Base-by-base conservation (phyloP, 2,113 vertebrate genomes). In the Pitta sordida region DNA sequence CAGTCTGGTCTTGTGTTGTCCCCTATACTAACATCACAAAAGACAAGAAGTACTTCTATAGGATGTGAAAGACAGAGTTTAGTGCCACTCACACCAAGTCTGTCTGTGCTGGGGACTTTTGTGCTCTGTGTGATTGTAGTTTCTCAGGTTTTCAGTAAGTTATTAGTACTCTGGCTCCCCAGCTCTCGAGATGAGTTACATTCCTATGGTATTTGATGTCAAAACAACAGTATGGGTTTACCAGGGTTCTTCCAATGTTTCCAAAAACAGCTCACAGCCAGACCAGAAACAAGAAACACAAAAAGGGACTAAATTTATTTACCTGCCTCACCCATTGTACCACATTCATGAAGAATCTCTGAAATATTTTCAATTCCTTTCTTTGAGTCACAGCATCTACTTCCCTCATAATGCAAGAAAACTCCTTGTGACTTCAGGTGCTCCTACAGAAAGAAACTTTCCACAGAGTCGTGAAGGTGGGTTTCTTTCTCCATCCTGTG, bases 291-390 rank as follows among this genome's bases (percentile, higher is more conserved):
- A 65, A 16, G 36, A 79, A 67, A 59, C 6, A 41, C 9, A 3
- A 67, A 34, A 73, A 20, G 1, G 0, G 0, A 18, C 22, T 3
- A 15, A 52, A 59, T n/a, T 9, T 27, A 46, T n/a, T 55, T 43
- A 36, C 44, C 53, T 22, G 8, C 23, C 24, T 79, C 59, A 64
- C 44, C 24, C 49, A 51, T 5, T 0, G 0, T 19, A 23, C 5
- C 3, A 9, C 43, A 70, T 26, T 59, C n/a, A 51, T 24, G 23
- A 24, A 23, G 53, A 88, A 65, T 18, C 63, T 85, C 63, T 64
- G 32, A 65, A 76, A 34, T 44, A 80, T 49, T 86, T 91, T 41
- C 9, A 83, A 80, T 60, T 93, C 30, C 20, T 52, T 48, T 9
- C 26, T 73, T 32, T 49, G 8, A 69, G 46, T 73, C 53, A 77